Conservation (phyloP, 2,888 invertebrate species). For the Ochropacha duplaris region DNA sequence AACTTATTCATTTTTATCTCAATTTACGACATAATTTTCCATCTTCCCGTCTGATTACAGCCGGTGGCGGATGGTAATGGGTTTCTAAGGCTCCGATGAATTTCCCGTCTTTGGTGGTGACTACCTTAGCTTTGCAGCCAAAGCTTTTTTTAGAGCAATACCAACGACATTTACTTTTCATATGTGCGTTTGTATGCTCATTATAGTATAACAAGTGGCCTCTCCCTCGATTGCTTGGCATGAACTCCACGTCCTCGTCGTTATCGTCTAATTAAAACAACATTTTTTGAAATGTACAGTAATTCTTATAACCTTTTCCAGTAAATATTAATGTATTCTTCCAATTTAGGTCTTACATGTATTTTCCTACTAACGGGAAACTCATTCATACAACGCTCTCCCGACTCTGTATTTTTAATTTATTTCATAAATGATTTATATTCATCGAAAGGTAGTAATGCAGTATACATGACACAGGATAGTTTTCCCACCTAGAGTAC, state of each 20-base stretch:
- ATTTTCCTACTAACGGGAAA: no score
- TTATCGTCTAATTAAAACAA: neutral
- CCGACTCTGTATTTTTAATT: no score
- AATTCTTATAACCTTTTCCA: no score
- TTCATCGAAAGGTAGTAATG: no score
- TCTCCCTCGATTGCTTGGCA: neutral
- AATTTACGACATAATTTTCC: conserved; percentile 1
- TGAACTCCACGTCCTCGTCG: neutral
- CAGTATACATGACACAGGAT: no score
- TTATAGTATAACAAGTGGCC: neutral
- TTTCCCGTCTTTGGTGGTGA: conserved; percentile 3
- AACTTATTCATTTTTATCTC: no score
- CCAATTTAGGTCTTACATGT: no score
- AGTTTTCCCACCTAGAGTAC: no score
- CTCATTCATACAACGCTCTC: no score
- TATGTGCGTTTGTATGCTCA: neutral
- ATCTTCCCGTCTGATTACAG: neutral
- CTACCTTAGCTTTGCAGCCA: neutral
- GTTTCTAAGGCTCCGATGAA: conserved; percentile 22
- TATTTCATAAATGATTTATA: no score
- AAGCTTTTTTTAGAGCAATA: neutral
- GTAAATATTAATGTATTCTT: no score
- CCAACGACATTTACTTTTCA: neutral
- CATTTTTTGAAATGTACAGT: neutral
- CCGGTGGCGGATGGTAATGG: conserved; percentile 34